Evolutionary conservation across 2,113 vertebrate genomes (phyloP).

Genomic region (Megaceryle torquata): DNA sequence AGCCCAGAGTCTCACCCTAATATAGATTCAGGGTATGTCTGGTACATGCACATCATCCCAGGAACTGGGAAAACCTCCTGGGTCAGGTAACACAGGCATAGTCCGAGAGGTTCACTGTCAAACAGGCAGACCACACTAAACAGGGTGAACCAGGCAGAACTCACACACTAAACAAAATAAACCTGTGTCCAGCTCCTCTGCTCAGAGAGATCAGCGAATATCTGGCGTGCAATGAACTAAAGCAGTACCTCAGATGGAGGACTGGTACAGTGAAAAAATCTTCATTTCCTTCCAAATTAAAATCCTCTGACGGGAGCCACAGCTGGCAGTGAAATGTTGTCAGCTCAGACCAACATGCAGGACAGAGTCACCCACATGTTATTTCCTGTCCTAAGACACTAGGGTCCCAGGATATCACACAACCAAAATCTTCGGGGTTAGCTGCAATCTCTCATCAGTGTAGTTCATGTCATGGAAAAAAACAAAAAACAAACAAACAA

Average conservation of each 20-base stretch:
- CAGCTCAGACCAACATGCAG: background rate
- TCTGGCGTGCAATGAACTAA: background rate
- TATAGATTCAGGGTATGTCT: background rate
- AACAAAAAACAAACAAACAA: too few relatives aligned
- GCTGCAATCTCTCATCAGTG: background rate
- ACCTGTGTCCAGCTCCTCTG: background rate
- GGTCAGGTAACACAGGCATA: background rate
- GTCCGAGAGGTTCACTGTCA: background rate
- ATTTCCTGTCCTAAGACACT: background rate
- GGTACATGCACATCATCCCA: rapidly evolving
- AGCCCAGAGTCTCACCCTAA: background rate
- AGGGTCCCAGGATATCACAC: background rate
- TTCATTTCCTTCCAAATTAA: constrained; percentile 5
- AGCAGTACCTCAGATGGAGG: background rate
- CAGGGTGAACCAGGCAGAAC: background rate
- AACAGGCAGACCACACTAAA: background rate
- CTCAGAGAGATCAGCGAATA: background rate
- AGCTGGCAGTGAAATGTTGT: background rate
- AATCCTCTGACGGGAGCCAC: background rate
- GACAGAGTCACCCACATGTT: background rate
- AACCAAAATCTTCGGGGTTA: background rate
- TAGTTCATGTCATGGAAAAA: background rate
- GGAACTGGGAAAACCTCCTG: background rate
- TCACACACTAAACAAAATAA: background rate
- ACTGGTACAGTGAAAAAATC: background rate